phyloP scores from a whole-genome alignment of 2,113 vertebrate genomes.

The Chloropsis cyanopogon region DNA sequence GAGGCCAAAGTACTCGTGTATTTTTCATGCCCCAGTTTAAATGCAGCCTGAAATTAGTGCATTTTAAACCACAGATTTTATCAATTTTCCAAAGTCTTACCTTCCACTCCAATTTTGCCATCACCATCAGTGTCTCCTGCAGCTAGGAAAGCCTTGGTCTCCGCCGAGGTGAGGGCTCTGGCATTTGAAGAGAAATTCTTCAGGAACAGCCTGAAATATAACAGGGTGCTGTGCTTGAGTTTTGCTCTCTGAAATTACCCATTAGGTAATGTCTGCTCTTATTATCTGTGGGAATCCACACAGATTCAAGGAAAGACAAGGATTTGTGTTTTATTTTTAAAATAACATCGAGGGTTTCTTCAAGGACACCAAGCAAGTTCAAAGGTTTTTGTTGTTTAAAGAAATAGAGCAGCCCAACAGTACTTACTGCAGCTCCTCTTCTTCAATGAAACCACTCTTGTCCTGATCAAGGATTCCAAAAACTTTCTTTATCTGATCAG shows the following conservation, averaged over 20 bases:
- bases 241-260: not conserved
- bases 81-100: slow-evolving; percentile 50
- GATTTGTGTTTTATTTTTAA: not conserved
- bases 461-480: slow-evolving; percentile 84
- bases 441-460: slow-evolving; percentile 83
- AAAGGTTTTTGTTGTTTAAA: not conserved
- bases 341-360: not conserved
- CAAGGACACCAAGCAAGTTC: not conserved
- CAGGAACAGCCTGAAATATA: slow-evolving; percentile 77
- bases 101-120: slow-evolving; percentile 84
- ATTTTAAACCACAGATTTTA: not conserved
- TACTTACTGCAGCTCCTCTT: slow-evolving; percentile 83
- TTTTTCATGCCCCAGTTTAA: not conserved
- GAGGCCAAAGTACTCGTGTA: not conserved
- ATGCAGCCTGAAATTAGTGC: not conserved
- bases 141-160: slow-evolving; percentile 79
- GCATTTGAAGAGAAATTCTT: slow-evolving; percentile 79
- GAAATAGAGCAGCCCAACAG: not conserved
- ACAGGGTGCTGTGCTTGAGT: not conserved
- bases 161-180: slow-evolving; percentile 75
- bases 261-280: not conserved
- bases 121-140: slow-evolving; percentile 83
- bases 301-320: not conserved
- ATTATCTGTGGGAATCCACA: not conserved
- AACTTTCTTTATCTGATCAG: slow-evolving; percentile 75